Evolutionary conservation across 2,888 invertebrate species (phyloP), one percentile per base, ranked within the genome.

Genomic region (Lumbricus terrestris): DNA sequence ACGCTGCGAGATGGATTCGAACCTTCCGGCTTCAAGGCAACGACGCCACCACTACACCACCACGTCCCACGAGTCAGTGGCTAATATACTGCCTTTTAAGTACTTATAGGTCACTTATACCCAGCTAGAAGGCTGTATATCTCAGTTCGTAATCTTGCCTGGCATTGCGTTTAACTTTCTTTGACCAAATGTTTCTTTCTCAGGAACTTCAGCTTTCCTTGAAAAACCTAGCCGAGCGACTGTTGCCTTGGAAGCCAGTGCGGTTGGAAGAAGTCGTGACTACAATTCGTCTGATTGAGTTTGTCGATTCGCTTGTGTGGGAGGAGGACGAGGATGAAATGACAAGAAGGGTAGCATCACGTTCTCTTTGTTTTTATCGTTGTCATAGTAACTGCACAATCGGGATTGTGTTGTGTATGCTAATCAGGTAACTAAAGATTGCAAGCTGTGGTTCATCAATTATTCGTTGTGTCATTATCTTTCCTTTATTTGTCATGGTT

Each of bases 171-270:
- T 69, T 69, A n/a, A 69, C 69, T 69, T 8, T 69, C 23, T 47
- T 47, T n/a, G n/a, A n/a, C n/a, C 20, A n/a, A 69, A 6, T 8
- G 11, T 69, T 29, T 69, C 69, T 69, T 11, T 85, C 90, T 23
- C 92, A 94, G 93, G 93, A 93, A 88, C 91, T 94, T 15, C 93
- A 94, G 91, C 91, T 93, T 82, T 93, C 94, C n/a, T 89, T 94
- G 16, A 94, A 93, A 90, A 92, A 92, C 54, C 92, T 94, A 23
- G 91, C 93, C n/a, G 93, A 93, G n/a, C 91, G 92, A 42, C 91
- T 93, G 82, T 92, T 93, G n/a, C 94, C 94, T 2, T 93, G 94
- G 93, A 85, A 89, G 89, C 88, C 88, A 38, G 82, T 90, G 42
- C 34, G 69, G 20, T 37, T 89, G 23, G 35, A 91, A 93, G 82